Conservation (phyloP, 2,113 vertebrate genomes). For the Lethenteron reissneri region DNA sequence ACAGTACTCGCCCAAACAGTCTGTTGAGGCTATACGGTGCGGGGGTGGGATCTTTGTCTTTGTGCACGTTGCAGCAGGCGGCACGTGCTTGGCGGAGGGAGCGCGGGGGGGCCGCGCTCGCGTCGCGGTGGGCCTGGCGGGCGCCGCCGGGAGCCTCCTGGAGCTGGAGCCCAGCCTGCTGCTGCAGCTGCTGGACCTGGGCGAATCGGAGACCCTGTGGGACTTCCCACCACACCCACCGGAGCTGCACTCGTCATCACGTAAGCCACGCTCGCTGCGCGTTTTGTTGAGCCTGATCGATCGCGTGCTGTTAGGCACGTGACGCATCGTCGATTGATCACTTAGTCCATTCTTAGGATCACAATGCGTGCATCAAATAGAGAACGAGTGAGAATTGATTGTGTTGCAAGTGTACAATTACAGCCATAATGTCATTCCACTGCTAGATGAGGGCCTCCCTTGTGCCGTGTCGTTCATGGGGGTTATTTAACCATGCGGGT, state of each 20-base stretch:
- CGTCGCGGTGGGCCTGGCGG: too few relatives aligned
- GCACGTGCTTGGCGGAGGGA: too few relatives aligned
- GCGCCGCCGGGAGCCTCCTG: conserved; percentile 27
- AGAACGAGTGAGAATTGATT: background rate
- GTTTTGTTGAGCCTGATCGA: background rate
- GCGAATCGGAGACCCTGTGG: conserved; percentile 82
- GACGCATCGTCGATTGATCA: background rate
- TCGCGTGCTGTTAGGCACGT: background rate
- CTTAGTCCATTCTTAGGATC: background rate
- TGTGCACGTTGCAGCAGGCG: too few relatives aligned
- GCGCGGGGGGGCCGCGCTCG: too few relatives aligned
- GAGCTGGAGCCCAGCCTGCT: conserved; percentile 85
- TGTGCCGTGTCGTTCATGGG: too few relatives aligned
- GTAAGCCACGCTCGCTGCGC: conserved; percentile 32
- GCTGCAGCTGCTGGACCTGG: conserved; percentile 78
- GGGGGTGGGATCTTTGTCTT: too few relatives aligned
- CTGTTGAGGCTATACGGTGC: too few relatives aligned
- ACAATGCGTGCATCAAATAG: background rate
- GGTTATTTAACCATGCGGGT: too few relatives aligned
- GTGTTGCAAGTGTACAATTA: too few relatives aligned
- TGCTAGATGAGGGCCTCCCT: too few relatives aligned
- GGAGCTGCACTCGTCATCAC: conserved; percentile 46
- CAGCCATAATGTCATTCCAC: too few relatives aligned
- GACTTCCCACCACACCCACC: conserved; percentile 68
- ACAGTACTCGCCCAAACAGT: too few relatives aligned